These are phyloP conservation scores for Lerema accius DNA, from an alignment of 1,140 invertebrate genomes.

Conservation along the genomic window DNA sequence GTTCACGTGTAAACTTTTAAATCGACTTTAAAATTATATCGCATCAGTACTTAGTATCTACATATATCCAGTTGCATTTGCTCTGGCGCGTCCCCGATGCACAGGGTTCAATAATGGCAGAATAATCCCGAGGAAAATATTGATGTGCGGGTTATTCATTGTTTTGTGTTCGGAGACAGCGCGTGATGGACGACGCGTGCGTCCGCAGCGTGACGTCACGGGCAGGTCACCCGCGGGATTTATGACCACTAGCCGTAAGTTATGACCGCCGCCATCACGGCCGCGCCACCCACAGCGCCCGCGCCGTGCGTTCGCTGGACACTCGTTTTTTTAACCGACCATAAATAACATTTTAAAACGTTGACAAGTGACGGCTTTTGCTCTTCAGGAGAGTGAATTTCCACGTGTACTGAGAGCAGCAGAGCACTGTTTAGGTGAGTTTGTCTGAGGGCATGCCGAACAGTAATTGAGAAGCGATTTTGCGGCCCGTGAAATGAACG, in stretches of 20 bases:
- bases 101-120: neutral
- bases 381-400: too few relatives aligned
- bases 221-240: conserved; percentile 20
- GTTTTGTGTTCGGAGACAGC: neutral
- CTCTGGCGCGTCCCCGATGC: conserved; percentile 8
- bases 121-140: conserved; percentile 19
- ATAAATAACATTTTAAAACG: neutral
- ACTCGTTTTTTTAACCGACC: conserved; percentile 3
- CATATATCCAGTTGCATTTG: too few relatives aligned
- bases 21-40: too few relatives aligned
- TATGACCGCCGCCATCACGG: neutral
- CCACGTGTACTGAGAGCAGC: too few relatives aligned
- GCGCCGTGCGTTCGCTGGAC: conserved; percentile 1
- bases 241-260: conserved; percentile 23
- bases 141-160: conserved; percentile 17
- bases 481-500: too few relatives aligned
- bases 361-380: too few relatives aligned
- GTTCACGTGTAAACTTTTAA: too few relatives aligned
- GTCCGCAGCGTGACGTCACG: conserved; percentile 6
- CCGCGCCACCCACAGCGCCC: neutral
- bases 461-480: too few relatives aligned
- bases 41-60: too few relatives aligned
- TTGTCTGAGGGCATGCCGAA: too few relatives aligned
- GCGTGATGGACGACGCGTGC: conserved; percentile 2
- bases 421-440: too few relatives aligned